These are phyloP conservation scores for Acromyrmex charruanus DNA, from an alignment of 1,140 invertebrate species.

Conservation along the genomic window DNA sequence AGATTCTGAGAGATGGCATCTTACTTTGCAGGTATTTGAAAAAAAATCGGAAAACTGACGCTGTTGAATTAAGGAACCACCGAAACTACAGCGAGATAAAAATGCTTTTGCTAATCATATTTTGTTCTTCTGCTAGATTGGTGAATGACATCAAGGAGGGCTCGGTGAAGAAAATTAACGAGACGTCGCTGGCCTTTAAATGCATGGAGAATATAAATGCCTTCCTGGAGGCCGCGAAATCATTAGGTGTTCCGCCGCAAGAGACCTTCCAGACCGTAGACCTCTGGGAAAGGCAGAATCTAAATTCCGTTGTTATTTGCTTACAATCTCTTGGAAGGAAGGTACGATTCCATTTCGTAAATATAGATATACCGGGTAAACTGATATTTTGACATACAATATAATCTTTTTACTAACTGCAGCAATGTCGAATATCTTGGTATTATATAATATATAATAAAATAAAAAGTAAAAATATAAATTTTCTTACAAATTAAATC, in stretches of 20 bases:
- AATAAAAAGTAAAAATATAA: neutral
- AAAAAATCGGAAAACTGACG: conserved; percentile 7
- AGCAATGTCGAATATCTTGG: neutral
- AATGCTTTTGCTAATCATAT: neutral
- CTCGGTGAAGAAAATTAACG: conserved; percentile 95
- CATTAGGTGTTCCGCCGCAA: conserved; percentile 96
- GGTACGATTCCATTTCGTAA: conserved; percentile 86
- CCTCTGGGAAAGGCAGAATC: conserved; percentile 97
- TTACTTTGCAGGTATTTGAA: conserved; percentile 93
- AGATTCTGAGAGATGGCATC: conserved; percentile 94
- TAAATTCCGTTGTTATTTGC: conserved; percentile 98
- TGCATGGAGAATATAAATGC: conserved; percentile 99
- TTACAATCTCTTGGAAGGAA: conserved; percentile 97
- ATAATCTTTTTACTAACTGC: neutral
- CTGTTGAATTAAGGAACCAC: neutral
- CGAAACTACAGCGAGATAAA: neutral
- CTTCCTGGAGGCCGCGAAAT: conserved; percentile 94
- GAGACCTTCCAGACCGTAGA: conserved; percentile 99
- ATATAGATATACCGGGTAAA: neutral
- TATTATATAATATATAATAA: neutral
- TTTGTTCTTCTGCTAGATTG: conserved; percentile 81
- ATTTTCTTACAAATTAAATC: neutral
- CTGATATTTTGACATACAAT: neutral
- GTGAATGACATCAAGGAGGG: conserved; percentile 93
- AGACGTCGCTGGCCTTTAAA: conserved; percentile 96